Base-by-base conservation (phyloP, 2,888 invertebrate species). In the Euzophera pinguis region DNA sequence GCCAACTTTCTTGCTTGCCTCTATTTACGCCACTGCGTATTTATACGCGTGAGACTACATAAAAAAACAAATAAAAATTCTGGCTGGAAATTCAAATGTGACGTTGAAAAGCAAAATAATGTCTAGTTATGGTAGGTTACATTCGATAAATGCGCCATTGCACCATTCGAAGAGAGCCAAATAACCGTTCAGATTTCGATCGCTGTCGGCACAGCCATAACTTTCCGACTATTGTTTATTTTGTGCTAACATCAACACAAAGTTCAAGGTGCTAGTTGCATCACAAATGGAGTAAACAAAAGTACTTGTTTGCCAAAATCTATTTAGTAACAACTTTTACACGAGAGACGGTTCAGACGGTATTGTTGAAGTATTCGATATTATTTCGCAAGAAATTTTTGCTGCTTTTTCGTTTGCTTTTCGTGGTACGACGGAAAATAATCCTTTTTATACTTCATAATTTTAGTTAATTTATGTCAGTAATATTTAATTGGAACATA, bases 251-350 rank as follows among this genome's bases (percentile, higher is more conserved):
- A 53, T 43, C 59, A 32, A 9, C 45, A 17, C 17, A 76, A 78
- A 79, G 81, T 79, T 81, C 81, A 81, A 81, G 81, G 80, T 65
- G 62, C 55, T 55, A 53, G 62, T 76, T 76, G 75, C 78, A 75
- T 72, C 73, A 75, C 63, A 65, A 73, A 74, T 69, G 63, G 60
- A 68, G 69, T 69, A 67, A 73, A 72, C 71, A 64, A 52, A 54
- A 67, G 69, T 69, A 55, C 59, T 54, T 47, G 55, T 53, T 55
- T 53, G 56, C 47, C 48, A 39, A 48, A 22, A 53, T 47, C 27
- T 32, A 50, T 22, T 29, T 42, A 12, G 17, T 34, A 17, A 13
- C 34, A 35, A 13, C 13, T 45, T 34, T 38, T 7, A 34, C 38
- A 52, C 47, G 52, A 52, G 22, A 37, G n/a, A 13, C 1, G 14